Evolutionary conservation across 2,797 vertebrate species (phyloP).

Genomic region (Pangasius sanitwongsei): DNA sequence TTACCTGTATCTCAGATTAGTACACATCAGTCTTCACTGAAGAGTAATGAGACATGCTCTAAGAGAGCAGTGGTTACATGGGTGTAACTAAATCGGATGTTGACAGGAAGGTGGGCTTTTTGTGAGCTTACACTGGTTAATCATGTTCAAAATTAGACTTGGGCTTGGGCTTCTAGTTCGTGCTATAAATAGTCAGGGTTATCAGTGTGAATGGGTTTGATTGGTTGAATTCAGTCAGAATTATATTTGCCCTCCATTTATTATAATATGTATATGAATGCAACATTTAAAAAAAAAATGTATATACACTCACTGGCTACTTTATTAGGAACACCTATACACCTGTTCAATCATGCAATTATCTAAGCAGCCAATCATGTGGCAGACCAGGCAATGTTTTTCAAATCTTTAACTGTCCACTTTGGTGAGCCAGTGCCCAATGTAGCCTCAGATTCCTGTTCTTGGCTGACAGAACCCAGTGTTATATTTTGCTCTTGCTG

Average conservation of each 20-base stretch:
- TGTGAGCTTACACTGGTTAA: neutral
- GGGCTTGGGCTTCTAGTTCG: neutral
- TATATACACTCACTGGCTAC: neutral
- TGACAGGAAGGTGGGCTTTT: neutral
- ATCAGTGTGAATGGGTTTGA: no score
- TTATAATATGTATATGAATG: neutral
- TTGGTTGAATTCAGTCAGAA: neutral
- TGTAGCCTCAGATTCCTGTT: neutral
- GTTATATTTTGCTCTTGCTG: neutral
- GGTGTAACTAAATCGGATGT: conserved; percentile 59
- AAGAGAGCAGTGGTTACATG: conserved; percentile 63
- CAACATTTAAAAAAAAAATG: no score
- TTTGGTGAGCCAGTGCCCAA: neutral
- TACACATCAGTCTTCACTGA: neutral
- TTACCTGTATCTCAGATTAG: conserved; percentile 3
- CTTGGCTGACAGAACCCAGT: neutral
- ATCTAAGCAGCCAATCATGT: neutral
- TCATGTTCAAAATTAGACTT: neutral
- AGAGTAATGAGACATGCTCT: neutral
- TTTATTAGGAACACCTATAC: neutral
- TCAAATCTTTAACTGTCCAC: neutral
- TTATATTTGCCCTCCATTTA: neutral
- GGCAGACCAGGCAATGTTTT: neutral
- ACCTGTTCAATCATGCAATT: neutral
- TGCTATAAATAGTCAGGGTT: neutral